Evolutionary conservation across 1,140 invertebrate genomes (phyloP).

Genomic region (Drosophila funebris): DNA sequence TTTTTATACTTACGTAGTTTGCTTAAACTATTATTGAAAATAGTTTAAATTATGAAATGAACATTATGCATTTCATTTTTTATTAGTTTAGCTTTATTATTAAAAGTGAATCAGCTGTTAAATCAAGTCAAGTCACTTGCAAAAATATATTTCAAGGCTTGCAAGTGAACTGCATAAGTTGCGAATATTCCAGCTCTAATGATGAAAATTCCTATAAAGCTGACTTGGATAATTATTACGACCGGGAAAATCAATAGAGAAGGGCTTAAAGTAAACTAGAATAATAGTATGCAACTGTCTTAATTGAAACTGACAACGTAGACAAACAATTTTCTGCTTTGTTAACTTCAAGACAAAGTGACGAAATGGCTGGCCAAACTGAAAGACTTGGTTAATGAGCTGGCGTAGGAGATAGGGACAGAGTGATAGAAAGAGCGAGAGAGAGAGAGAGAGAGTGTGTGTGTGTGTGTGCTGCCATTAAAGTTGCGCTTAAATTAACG

Average conservation of each 20-base stretch:
- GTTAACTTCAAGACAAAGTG: conserved; percentile 22
- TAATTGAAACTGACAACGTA: conserved; percentile 29
- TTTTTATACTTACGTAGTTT: too few species aligned
- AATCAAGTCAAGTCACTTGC: not conserved
- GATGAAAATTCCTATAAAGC: not conserved
- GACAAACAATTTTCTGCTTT: conserved; percentile 18
- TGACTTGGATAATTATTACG: not conserved
- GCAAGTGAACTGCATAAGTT: not conserved
- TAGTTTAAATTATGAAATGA: too few species aligned
- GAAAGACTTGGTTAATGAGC: conserved; percentile 1
- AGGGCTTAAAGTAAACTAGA: conserved; percentile 6
- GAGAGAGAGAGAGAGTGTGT: not conserved
- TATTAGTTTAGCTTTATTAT: not conserved
- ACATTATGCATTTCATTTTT: too few species aligned
- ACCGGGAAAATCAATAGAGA: not conserved
- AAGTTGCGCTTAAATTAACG: conserved; percentile 64
- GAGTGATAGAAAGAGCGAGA: not conserved
- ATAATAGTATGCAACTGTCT: conserved; percentile 17
- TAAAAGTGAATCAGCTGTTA: not conserved
- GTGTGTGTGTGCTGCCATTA: too few species aligned
- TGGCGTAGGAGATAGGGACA: too few species aligned
- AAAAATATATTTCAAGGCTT: not conserved
- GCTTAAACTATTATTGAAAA: too few species aligned
- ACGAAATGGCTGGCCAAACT: conserved; percentile 3
- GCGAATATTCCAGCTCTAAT: not conserved